These are phyloP conservation scores for Muntiacus muntjak DNA, from an alignment of 2,113 vertebrate genomes.

Conservation along the genomic window DNA sequence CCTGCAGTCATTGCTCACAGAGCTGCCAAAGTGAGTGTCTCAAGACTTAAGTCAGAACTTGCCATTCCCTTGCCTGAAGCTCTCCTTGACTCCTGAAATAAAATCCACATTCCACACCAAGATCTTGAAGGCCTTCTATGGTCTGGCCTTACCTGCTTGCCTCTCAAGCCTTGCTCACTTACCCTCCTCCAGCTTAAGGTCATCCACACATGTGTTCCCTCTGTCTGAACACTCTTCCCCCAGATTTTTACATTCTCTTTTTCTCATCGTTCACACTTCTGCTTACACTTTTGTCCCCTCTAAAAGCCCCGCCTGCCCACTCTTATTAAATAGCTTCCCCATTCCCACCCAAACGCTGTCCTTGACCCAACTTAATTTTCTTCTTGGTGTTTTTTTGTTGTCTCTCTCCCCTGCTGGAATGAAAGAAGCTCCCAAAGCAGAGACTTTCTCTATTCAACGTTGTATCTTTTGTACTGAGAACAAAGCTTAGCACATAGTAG, in stretches of 20 bases:
- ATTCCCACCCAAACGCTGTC: not conserved
- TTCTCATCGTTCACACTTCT: not conserved
- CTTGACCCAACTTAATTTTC: not conserved
- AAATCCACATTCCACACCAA: not conserved
- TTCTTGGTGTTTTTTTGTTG: not conserved
- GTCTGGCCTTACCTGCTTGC: not conserved
- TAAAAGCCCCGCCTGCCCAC: not conserved
- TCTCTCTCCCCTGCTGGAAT: not conserved
- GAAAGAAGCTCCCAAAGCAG: not conserved
- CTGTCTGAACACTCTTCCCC: not conserved
- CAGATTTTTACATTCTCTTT: not conserved
- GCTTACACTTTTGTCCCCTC: not conserved
- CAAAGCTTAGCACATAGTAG: not conserved
- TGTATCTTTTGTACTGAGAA: not conserved
- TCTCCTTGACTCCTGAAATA: not conserved
- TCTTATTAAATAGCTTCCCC: not conserved
- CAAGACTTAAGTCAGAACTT: not conserved
- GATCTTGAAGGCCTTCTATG: not conserved
- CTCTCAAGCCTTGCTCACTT: not conserved
- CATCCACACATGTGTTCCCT: not conserved
- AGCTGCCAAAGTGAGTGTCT: not conserved
- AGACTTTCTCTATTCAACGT: not conserved
- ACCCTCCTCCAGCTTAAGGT: not conserved
- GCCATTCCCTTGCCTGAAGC: not conserved
- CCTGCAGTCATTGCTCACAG: rapidly evolving